These are phyloP conservation scores for Melipona bicolor DNA, from an alignment of 2,888 invertebrate species.

Conservation along the genomic window DNA sequence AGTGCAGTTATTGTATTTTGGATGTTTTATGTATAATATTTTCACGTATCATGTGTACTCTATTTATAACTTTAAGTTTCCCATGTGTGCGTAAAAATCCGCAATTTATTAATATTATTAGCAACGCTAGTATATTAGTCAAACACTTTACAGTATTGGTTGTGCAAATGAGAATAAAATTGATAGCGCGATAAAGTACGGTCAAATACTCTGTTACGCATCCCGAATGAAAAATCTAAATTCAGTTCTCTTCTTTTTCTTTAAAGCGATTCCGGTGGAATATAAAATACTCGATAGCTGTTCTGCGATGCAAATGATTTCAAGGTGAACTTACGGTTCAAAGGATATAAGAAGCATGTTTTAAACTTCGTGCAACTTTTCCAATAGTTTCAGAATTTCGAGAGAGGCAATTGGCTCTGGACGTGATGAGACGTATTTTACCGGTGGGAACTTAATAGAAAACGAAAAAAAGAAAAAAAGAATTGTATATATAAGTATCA, in stretches of 20 bases:
- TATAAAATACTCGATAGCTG: background rate
- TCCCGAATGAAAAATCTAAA: background rate
- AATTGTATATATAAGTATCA: background rate
- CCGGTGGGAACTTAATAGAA: background rate
- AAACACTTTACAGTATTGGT: no score
- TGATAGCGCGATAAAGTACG: no score
- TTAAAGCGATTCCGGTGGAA: background rate
- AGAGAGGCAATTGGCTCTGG: background rate
- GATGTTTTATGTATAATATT: no score
- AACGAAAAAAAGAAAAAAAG: background rate
- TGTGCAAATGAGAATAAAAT: no score
- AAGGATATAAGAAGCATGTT: background rate
- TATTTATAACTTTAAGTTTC: no score
- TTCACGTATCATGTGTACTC: no score
- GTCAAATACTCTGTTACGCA: no score
- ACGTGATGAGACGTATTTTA: background rate
- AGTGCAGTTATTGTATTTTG: no score
- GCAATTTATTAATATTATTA: no score
- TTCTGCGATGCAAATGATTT: conserved; percentile 6
- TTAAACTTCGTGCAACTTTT: background rate
- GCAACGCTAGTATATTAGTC: no score
- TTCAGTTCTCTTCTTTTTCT: background rate
- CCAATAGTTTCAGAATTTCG: background rate
- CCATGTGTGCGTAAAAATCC: no score
- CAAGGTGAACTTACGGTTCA: conserved; percentile 3